These are phyloP conservation scores for Drosophila suboccidentalis DNA, from an alignment of 2,888 invertebrate genomes.

Conservation along the genomic window DNA sequence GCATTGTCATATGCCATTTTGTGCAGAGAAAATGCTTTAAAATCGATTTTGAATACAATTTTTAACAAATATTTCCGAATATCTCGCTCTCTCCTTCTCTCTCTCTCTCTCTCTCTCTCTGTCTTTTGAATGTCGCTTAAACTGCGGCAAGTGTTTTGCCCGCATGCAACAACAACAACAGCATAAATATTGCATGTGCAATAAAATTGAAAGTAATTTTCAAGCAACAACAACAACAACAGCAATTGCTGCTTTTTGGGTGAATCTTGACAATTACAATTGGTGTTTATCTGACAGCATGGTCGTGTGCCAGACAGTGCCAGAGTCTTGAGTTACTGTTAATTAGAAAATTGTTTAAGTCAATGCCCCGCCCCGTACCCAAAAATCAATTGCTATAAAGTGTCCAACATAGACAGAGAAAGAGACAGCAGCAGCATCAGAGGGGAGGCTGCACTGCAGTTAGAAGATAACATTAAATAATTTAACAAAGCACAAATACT, in stretches of 20 bases:
- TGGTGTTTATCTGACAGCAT: constrained; percentile 59
- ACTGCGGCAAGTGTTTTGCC: constrained; percentile 36
- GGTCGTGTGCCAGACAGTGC: constrained; percentile 30
- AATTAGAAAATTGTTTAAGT: constrained; percentile 68
- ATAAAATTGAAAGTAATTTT: constrained; percentile 71
- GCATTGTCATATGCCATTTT: constrained; percentile 3
- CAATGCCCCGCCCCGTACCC: background rate
- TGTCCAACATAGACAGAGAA: background rate
- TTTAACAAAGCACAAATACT: background rate
- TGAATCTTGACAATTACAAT: constrained; percentile 66
- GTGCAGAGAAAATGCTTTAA: constrained; percentile 37
- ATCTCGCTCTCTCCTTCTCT: background rate
- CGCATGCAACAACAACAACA: constrained; percentile 48
- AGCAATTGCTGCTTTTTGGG: constrained; percentile 2
- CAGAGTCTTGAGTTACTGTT: constrained; percentile 67
- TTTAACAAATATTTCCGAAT: constrained; percentile 48
- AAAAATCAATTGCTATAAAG: constrained; percentile 19
- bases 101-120: background rate
- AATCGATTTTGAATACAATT: constrained; percentile 60
- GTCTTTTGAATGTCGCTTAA: constrained; percentile 33
- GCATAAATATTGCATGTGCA: constrained; percentile 61
- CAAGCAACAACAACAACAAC: constrained; percentile 19
- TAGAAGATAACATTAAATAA: background rate
- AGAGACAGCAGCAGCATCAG: background rate
- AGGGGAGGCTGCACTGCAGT: background rate